These are phyloP conservation scores for Castor canadensis DNA, from an alignment of 2,113 vertebrate species.

Conservation along the genomic window DNA sequence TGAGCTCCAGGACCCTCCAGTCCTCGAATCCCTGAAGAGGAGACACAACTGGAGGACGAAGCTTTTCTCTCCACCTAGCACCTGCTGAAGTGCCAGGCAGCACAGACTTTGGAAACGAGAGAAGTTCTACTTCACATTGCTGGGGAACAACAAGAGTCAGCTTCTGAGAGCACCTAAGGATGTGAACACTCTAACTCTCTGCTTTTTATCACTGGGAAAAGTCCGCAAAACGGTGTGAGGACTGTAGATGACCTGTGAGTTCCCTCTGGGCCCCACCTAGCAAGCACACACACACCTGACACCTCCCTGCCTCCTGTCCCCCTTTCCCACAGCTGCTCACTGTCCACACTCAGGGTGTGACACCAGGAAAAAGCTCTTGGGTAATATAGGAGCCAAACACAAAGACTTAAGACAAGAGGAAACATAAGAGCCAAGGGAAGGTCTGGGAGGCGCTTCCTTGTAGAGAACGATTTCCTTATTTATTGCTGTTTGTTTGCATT, in stretches of 20 bases:
- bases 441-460: not conserved
- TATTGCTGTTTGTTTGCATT: not conserved
- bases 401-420: not conserved
- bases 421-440: not conserved
- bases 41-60: not conserved
- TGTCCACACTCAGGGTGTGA: not conserved
- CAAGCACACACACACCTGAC: not conserved
- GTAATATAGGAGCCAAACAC: not conserved
- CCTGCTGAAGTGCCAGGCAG: not conserved
- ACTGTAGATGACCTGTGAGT: not conserved
- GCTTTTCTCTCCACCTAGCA: not conserved
- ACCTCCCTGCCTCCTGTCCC: not conserved
- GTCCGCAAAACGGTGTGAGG: not conserved
- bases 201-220: not conserved
- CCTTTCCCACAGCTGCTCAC: not conserved
- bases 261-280: not conserved
- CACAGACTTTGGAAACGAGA: not conserved
- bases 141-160: not conserved
- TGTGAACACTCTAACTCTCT: not conserved
- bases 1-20: not conserved
- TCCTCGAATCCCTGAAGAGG: not conserved
- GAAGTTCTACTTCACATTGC: not conserved
- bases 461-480: not conserved
- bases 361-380: not conserved
- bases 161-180: not conserved